A percentile compares a stretch with the other conserved stretches of the same genome.
These are phyloP conservation scores for Teleopsis dalmanni DNA, from an alignment of 1,140 invertebrate genomes.

Conservation along the genomic window DNA sequence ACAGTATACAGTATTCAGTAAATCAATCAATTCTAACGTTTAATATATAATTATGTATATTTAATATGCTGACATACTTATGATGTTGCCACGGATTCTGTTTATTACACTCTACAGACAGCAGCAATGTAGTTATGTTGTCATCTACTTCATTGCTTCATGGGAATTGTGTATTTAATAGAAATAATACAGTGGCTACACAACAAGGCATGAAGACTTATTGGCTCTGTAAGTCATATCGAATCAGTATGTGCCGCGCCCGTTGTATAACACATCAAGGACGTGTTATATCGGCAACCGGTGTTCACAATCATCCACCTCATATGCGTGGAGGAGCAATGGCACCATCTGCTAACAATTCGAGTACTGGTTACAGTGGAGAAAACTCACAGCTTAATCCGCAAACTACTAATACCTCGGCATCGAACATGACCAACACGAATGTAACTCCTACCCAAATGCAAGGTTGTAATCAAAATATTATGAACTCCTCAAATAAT, in stretches of 20 bases:
- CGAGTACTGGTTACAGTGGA: neutral
- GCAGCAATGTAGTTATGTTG: constrained; percentile 42
- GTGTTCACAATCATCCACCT: constrained; percentile 41
- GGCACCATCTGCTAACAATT: neutral
- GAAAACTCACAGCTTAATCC: too few relatives aligned
- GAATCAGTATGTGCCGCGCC: constrained; percentile 43
- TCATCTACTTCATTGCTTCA: constrained; percentile 43
- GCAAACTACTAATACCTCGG: too few relatives aligned
- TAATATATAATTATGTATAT: constrained; percentile 7
- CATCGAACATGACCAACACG: too few relatives aligned
- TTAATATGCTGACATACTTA: neutral
- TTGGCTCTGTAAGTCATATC: constrained; percentile 44
- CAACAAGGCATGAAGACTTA: constrained; percentile 46
- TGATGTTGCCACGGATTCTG: too few relatives aligned
- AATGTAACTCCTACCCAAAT: too few relatives aligned
- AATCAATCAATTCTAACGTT: neutral
- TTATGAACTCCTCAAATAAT: too few relatives aligned
- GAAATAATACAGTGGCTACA: constrained; percentile 44
- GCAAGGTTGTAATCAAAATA: too few relatives aligned
- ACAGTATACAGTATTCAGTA: too few relatives aligned
- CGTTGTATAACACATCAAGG: constrained; percentile 43
- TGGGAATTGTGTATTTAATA: constrained; percentile 43
- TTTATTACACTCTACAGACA: constrained; percentile 20
- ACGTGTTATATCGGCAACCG: constrained; percentile 40
- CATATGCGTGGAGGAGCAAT: constrained; percentile 28